Base-by-base conservation (phyloP, 30 jellyfish, hydroid and myxozoan species). In the Rhopilema esculentum region DNA sequence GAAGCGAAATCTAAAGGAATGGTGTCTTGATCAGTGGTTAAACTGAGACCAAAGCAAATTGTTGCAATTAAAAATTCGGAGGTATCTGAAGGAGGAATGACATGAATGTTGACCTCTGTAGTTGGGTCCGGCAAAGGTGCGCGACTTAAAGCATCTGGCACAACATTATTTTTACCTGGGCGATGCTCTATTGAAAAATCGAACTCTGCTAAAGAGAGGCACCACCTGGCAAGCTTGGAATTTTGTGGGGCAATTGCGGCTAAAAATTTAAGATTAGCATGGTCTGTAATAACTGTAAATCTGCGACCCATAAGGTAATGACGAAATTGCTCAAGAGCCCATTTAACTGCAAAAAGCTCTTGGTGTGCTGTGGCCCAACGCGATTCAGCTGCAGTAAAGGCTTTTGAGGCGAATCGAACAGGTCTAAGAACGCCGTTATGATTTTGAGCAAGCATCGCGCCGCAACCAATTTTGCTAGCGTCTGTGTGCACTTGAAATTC, bases 131-230 rank as follows among this genome's bases (percentile, higher is more conserved):
- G 80, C 65, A 79, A 79, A 17, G 89, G 81, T 1, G 81, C 89
- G 69, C 81, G 81, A 31, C 89, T 79, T 25, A 79, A 50, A 26
- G 63, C 66, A 26, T 79, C 89, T 0, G 89, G 89, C 29, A 79
- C 89, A 53, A 79, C 70, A 25, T 79, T 79, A 22, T 22, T 66
- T 50, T 79, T 79, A 27, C 89, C 89, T 4, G 89, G 82, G 65
- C 89, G 89, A 57, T 79, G 81, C 70, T 79, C 82, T 25, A 27
- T 61, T 20, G 29, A 32, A 30, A 79, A 79, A 66, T 79, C 89
- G 28, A 79, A 79, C 63, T 57, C 82, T 1, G 89, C 89, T 40
- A 79, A 66, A 61, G 82, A 79, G 31, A 79, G 89, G 52, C 89
- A 64, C 89, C 79, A 79, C 68, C 89, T 15, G 4, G 89, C 67